Percentiles rank a stretch among this genome's conserved stretches.
Conservation (phyloP, 2,888 invertebrate genomes). For the Leptarthrus brevirostris region DNA sequence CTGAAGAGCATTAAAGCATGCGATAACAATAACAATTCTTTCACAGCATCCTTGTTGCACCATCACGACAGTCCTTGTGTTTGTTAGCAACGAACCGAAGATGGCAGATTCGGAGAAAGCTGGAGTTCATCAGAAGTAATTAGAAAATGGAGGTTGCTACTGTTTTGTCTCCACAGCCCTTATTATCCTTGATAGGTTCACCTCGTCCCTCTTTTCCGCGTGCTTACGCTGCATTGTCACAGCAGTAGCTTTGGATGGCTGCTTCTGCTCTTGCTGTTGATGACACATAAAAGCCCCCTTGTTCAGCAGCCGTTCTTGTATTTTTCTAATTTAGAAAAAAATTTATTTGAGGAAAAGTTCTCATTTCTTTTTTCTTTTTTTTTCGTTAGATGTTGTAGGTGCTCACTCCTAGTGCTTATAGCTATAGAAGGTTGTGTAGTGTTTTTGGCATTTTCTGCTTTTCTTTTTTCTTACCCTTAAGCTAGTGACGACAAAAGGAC, state of each 20-base stretch:
- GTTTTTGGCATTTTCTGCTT: background rate
- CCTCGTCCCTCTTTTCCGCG: background rate
- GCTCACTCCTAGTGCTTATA: background rate
- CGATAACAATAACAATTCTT: background rate
- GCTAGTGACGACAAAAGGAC: slow-evolving; percentile 38
- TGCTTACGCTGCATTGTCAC: slow-evolving; percentile 32
- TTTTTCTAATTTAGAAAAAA: slow-evolving; percentile 40
- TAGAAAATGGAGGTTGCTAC: slow-evolving; percentile 39
- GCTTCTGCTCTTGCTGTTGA: slow-evolving; percentile 14
- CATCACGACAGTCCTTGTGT: background rate
- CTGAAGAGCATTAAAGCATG: background rate
- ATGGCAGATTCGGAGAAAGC: slow-evolving; percentile 23
- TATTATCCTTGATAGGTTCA: slow-evolving; percentile 28
- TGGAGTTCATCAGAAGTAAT: slow-evolving; percentile 36
- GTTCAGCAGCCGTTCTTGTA: background rate
- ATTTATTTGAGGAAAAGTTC: background rate
- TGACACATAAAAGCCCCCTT: slow-evolving; percentile 22
- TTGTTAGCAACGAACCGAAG: slow-evolving; percentile 32
- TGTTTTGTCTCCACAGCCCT: slow-evolving; percentile 7
- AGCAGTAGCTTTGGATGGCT: background rate
- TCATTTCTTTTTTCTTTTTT: slow-evolving; percentile 11
- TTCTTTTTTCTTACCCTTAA: slow-evolving; percentile 37
- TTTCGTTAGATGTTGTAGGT: slow-evolving; percentile 8
- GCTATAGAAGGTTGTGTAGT: slow-evolving; percentile 5
- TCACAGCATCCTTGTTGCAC: background rate